phyloP scores from a whole-genome alignment of 2,797 vertebrate genomes.

The Mormyrus hasselquistii region DNA sequence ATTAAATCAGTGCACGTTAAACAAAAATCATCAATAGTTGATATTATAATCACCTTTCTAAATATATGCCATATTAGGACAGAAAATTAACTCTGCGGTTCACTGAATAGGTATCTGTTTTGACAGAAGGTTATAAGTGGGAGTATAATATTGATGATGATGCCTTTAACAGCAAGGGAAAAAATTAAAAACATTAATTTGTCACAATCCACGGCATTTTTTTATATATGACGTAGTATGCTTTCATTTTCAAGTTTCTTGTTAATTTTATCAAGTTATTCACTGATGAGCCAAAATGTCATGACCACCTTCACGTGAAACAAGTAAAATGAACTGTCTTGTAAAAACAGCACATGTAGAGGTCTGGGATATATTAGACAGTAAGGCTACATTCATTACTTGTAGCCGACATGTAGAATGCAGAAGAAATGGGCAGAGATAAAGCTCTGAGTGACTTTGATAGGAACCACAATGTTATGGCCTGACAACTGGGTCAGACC shows the following conservation, averaged over 20 bases:
- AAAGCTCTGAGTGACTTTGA: background rate
- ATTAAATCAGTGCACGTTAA: background rate
- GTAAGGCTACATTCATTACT: no score
- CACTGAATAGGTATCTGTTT: background rate
- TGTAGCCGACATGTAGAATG: background rate
- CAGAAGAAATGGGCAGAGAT: background rate
- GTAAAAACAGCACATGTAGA: background rate
- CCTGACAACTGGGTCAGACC: background rate
- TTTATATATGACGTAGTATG: background rate
- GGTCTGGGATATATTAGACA: background rate
- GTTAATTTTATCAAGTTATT: background rate
- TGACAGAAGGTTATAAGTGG: background rate
- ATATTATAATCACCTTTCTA: background rate
- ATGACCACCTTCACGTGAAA: background rate
- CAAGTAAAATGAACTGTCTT: background rate
- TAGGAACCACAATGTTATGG: background rate
- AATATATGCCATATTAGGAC: background rate
- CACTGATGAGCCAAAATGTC: background rate
- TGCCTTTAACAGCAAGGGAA: background rate
- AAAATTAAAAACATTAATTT: background rate
- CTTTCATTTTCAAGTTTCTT: background rate
- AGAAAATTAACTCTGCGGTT: conserved; percentile 3
- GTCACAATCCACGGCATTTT: background rate
- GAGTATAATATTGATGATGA: background rate
- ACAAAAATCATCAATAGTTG: background rate